Base-by-base conservation (phyloP, 2,113 vertebrate species). In the Meleagris gallopavo region DNA sequence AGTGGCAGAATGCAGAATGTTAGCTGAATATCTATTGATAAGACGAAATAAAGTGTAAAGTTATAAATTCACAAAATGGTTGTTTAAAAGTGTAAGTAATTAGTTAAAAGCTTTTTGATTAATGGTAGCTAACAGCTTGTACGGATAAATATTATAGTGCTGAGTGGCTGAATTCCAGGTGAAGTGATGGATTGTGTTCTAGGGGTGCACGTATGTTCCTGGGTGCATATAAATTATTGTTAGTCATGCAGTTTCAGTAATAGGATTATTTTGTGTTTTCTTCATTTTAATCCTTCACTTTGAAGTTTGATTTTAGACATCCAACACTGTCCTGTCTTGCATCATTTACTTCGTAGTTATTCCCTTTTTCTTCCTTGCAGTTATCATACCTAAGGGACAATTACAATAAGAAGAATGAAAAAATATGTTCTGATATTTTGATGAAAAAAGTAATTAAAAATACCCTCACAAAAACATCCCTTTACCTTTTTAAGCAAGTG, bases 31-130 rank as follows among this genome's bases (percentile, higher is more conserved):
- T 21, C 41, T 89, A 34, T 65, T 73, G 52, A 77, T 80, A 65
- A 93, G 93, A 83, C 67, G 66, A 66, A 30, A 24, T 45, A 21
- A 10, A 27, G 41, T 43, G 41, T 5, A 41, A 73, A 79, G 76
- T 32, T 72, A 29, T 60, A 87, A 95, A 89, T 94, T 92, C 27
- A 46, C 48, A 54, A 79, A 60, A 92, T 70, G 94, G 62, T 96
- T 96, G 48, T 90, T 86, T 95, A 67, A 83, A 97, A 95, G 87
- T 82, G 89, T 57, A 96, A 93, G 75, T 94, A 95, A 96, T 97
- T 95, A 93, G 52, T 86, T 94, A 96, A 96, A 95, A 94, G 91
- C 90, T 89, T 82, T 96, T 96, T 97, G 96, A 97, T 97, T 97
- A 97, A 97, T 97, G 92, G 61, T 86, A 94, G 62, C 86, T 93